These are phyloP conservation scores for Chloroclysta siterata DNA, from an alignment of 2,888 invertebrate genomes.

Conservation along the genomic window DNA sequence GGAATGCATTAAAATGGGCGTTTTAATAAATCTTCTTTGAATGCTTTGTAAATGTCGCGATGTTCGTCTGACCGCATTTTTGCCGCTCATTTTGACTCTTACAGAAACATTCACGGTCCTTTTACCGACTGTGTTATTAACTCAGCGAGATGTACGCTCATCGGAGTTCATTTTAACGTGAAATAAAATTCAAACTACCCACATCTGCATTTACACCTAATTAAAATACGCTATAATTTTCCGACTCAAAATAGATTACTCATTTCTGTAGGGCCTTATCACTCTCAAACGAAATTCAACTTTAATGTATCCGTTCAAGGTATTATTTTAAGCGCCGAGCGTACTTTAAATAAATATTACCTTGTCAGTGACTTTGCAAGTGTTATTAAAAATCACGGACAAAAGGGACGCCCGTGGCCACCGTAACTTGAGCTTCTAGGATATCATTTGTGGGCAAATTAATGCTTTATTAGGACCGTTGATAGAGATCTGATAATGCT, in stretches of 20 bases:
- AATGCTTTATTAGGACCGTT: constrained; percentile 16
- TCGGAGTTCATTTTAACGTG: constrained; percentile 29
- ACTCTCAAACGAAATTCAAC: constrained; percentile 13
- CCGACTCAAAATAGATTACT: constrained; percentile 54
- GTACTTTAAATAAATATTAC: constrained; percentile 38
- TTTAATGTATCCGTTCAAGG: constrained; percentile 38
- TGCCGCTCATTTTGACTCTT: constrained; percentile 32
- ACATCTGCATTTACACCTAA: constrained; percentile 29
- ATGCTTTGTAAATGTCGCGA: constrained; percentile 21
- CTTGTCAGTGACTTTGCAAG: constrained; percentile 54
- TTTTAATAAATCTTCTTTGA: constrained; percentile 40
- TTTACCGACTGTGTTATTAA: constrained; percentile 29
- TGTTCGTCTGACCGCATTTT: constrained; percentile 29
- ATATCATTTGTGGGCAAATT: constrained; percentile 29
- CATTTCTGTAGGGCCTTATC: constrained; percentile 45
- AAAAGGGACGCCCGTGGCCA: constrained; percentile 47
- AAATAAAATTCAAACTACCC: constrained; percentile 28
- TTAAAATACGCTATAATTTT: constrained; percentile 50
- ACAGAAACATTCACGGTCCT: constrained; percentile 27
- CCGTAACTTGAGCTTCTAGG: constrained; percentile 40
- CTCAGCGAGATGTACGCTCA: constrained; percentile 30
- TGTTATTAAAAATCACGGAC: constrained; percentile 60
- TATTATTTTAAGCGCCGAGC: constrained; percentile 25
- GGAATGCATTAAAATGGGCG: constrained; percentile 44
- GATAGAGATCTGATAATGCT: constrained; percentile 32